Base-by-base conservation (phyloP, 2,797 vertebrate species). In the Tympanoctomys barrerae region DNA sequence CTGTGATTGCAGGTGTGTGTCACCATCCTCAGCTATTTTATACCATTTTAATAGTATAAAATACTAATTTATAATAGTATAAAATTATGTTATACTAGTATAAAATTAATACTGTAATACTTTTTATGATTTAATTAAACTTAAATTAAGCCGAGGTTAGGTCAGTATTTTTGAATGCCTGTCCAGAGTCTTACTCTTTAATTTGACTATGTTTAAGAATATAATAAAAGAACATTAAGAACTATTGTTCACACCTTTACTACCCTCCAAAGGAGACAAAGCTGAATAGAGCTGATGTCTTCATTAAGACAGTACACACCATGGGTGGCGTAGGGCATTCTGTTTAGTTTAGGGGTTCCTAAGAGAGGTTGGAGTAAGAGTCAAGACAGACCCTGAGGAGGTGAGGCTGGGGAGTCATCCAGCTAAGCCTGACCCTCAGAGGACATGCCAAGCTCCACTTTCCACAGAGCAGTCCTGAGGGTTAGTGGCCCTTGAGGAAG, bases 71-170 rank as follows among this genome's bases (percentile, higher is more conserved):
- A 42, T 42, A 42, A 49, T 49, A 49, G 49, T 49, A 49, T 49
- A 49, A 49, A 49, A 49, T 49, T 1, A 49, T 49, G 8, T 49
- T 49, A 49, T 49, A 49, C 8, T 10, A 49, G 49, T 49, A 49
- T 49, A 49, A 49, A 49, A 49, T 49, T 49, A 49, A 49, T 66
- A 57, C 81, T 90, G 39, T 36, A 92, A 66, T 71, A 70, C 5
- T 70, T 82, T 85, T 85, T 64, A 39, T 82, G 54, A 73, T 73
- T 71, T 95, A 61, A 54, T 79, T 88, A 96, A 91, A 85, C 19
- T 54, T 89, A 61, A 22, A 36, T 13, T 84, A 83, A 83, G 18
- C 49, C 66, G 59, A n/a, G 28, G 46, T 39, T 77, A 71, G 39
- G 66, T 64, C 59, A 62, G 1, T 81, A 64, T 81, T 78, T 91